These are phyloP conservation scores for Helostoma temminkii DNA, from an alignment of 2,797 vertebrate genomes.

Conservation along the genomic window DNA sequence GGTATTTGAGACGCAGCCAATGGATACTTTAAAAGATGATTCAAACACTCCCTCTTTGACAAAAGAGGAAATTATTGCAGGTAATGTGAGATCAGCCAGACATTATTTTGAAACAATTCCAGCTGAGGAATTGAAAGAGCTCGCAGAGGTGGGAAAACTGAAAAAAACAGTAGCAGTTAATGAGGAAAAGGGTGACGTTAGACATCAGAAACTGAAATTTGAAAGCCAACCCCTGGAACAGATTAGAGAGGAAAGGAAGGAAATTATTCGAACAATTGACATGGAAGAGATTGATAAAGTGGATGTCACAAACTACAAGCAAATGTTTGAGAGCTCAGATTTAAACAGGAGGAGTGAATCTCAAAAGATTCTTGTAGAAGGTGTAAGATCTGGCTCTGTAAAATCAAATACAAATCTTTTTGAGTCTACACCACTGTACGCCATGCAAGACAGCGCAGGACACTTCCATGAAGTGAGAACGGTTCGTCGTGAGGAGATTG, in stretches of 20 bases:
- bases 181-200: conserved; percentile 92
- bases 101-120: conserved; percentile 91
- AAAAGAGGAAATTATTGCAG: conserved; percentile 88
- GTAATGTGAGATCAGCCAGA: conserved; percentile 89
- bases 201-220: conserved; percentile 92
- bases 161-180: conserved; percentile 83
- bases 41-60: conserved; percentile 75
- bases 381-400: conserved; percentile 87
- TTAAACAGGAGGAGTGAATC: conserved; percentile 83
- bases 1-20: conserved; percentile 93
- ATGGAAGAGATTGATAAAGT: conserved; percentile 91
- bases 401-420: conserved; percentile 91
- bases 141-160: conserved; percentile 88
- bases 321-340: conserved; percentile 89
- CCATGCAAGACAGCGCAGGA: conserved; percentile 91
- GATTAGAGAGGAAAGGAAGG: conserved; percentile 90
- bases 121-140: conserved; percentile 87
- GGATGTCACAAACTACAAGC: conserved; percentile 88
- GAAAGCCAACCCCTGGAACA: conserved; percentile 92
- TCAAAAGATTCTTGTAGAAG: conserved; percentile 89
- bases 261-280: conserved; percentile 87
- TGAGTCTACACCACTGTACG: conserved; percentile 89
- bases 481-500: conserved; percentile 91
- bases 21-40: conserved; percentile 90
- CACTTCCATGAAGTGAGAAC: conserved; percentile 93